Evolutionary conservation across 2,888 invertebrate species (phyloP), one percentile per base, ranked within the genome.

Genomic region (Leucophenga maculata): DNA sequence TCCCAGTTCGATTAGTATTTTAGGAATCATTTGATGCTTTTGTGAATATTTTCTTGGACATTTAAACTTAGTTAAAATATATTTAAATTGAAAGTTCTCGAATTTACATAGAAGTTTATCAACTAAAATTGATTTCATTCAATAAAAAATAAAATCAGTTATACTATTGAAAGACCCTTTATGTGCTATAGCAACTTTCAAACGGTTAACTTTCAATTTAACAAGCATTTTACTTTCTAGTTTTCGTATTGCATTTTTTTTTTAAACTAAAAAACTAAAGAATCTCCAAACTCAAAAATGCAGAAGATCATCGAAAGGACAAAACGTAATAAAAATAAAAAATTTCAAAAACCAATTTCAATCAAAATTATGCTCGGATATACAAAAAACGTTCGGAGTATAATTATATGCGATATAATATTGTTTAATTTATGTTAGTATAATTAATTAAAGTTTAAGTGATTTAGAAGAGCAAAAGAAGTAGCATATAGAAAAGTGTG

Each of bases 331-430:
- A 39, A 39, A 8, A 39, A 39, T 6, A 39, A 39, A 39, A 39
- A 6, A 39, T 11, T 11, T 14, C 6, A 9, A 50, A 59, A 55
- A 62, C 60, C 65, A 1, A 57, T 54, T 67, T 60, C 16, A 44
- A 13, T 67, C 67, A 14, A 52, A 16, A 18, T 66, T 32, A 8
- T 67, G 32, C n/a, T 68, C 71, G 70, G 67, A 79, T 72, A 82
- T 82, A 82, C 83, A 83, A 83, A 80, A n/a, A 80, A 83, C 78
- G 68, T 75, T 71, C 48, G 66, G 52, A 67, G 52, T 69, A 44
- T 55, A 65, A 60, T 54, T 18, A 62, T 62, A 46, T 46, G 18
- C 16, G 18, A 62, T 52, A 18, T 52, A 46, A 20, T 39, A 62
- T 46, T 46, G 16, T 62, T 8, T 60, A 14, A n/a, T 14, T 60